Percentiles rank a stretch among this genome's conserved stretches.
phyloP scores from a whole-genome alignment of 2,113 vertebrate species.

The Malaclemys terrapin region DNA sequence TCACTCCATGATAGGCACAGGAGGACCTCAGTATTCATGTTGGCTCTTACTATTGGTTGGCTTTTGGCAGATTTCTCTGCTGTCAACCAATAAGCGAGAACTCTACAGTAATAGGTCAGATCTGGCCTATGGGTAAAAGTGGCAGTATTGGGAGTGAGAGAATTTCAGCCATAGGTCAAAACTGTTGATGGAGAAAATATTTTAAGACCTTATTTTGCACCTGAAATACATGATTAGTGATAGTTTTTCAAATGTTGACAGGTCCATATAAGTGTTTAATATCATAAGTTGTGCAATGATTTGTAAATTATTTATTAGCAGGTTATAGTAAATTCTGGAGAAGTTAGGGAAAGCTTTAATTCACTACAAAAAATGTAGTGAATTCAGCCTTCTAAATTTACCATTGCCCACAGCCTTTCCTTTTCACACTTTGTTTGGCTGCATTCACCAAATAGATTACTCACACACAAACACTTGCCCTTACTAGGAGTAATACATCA shows the following conservation, averaged over 20 bases:
- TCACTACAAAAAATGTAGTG: neutral
- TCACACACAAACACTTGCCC: slow-evolving; percentile 6
- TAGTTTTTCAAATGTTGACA: neutral
- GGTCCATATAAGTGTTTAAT: neutral
- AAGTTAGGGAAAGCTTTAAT: neutral
- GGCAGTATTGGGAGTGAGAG: neutral
- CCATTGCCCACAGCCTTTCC: slow-evolving; percentile 2
- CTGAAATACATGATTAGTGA: neutral
- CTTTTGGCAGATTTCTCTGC: neutral
- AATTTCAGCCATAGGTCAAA: neutral
- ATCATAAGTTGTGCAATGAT: slow-evolving; percentile 15
- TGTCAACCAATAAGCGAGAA: neutral
- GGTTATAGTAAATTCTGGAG: neutral
- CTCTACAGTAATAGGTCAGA: neutral
- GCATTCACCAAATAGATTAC: slow-evolving; percentile 6
- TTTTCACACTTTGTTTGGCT: slow-evolving; percentile 28
- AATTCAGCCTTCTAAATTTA: neutral
- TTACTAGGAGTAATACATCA: slow-evolving; percentile 36
- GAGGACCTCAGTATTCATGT: neutral
- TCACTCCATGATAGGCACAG: neutral
- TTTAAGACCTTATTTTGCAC: neutral
- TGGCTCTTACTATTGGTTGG: neutral
- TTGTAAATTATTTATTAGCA: slow-evolving; percentile 21
- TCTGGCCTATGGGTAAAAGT: neutral
- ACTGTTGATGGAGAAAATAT: neutral